A percentile compares a stretch with the other conserved stretches of the same genome.
Evolutionary conservation across 2,888 invertebrate species (phyloP).

Genomic region (Hirtodrosophila alboralis): DNA sequence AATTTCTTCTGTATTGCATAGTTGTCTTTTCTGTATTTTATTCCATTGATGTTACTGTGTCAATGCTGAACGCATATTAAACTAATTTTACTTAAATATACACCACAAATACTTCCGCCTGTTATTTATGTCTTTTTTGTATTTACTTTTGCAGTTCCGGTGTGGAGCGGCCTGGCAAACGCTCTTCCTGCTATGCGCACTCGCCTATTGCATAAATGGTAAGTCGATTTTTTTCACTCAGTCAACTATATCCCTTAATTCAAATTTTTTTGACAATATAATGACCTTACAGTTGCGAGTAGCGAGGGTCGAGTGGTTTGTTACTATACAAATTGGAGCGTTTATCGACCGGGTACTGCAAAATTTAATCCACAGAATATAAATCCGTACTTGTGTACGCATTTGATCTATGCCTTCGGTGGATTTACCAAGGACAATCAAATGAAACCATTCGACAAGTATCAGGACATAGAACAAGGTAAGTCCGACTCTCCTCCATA

Average conservation of each 20-base stretch:
- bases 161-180: conserved; percentile 83
- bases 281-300: conserved; percentile 72
- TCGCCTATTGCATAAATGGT: conserved; percentile 80
- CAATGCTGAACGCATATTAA: conserved; percentile 54
- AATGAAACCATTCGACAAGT: conserved; percentile 96
- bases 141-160: conserved; percentile 76
- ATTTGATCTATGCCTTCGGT: conserved; percentile 96
- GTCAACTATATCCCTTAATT: neutral
- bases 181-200: conserved; percentile 80
- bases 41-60: conserved; percentile 65
- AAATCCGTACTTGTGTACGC: conserved; percentile 96
- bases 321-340: conserved; percentile 97
- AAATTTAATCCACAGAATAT: conserved; percentile 97
- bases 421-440: conserved; percentile 96
- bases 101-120: conserved; percentile 24
- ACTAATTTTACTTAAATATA: neutral
- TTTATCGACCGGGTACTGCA: conserved; percentile 94
- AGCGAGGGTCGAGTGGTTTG: conserved; percentile 92
- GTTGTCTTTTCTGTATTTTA: conserved; percentile 9
- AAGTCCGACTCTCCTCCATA: conserved; percentile 49
- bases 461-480: conserved; percentile 98
- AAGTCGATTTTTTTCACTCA: conserved; percentile 41
- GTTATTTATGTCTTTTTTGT: neutral
- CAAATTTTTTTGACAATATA: neutral
- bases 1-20: conserved; percentile 25